Evolutionary conservation across 2,113 vertebrate species (phyloP), one percentile per base, ranked within the genome.

Genomic region (Gallinago jamesoni): DNA sequence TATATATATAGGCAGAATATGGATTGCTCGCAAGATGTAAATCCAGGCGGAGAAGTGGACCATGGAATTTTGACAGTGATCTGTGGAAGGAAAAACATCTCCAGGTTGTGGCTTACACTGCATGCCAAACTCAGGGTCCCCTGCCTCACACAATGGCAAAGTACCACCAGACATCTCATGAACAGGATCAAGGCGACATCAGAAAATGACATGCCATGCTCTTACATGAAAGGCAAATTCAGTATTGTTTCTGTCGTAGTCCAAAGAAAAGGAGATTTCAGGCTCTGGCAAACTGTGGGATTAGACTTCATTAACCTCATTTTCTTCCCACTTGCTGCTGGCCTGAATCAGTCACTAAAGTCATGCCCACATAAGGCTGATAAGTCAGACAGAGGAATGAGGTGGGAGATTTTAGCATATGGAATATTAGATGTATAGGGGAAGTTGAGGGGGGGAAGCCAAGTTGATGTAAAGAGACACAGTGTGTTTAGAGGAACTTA

Each of bases 401-500:
- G 33, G 35, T 0, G 0, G 47, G 55, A 84, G 81, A 86, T 73
- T 74, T 89, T 30, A 70, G 19, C 35, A 30, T 68, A 92, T 76
- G 39, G 64, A 67, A 63, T 84, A 67, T 69, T 82, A 73, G 62
- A 24, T 77, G 66, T 66, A 25, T 25, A 55, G 47, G 10, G 43
- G 37, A 41, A 1, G 2, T 7, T 27, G 24, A 1, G 5, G 2
- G 5, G 52, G 48, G 31, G 33, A 35, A 93, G 15, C 10, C 11
- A 87, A 83, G 66, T 60, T 70, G 92, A 83, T 93, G 76, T 75
- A 92, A 96, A 90, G 79, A 53, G 25, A 67, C 43, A 47, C 39
- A 93, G 90, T 24, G 70, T 96, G 60, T 91, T 96, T 91, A 82
- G 89, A 81, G 87, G 68, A 79, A 88, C 55, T 95, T 93, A 83